A percentile compares a stretch with the other conserved stretches of the same genome.
Conservation (phyloP, 2,113 vertebrate genomes). For the Xyliphius kryptos region DNA sequence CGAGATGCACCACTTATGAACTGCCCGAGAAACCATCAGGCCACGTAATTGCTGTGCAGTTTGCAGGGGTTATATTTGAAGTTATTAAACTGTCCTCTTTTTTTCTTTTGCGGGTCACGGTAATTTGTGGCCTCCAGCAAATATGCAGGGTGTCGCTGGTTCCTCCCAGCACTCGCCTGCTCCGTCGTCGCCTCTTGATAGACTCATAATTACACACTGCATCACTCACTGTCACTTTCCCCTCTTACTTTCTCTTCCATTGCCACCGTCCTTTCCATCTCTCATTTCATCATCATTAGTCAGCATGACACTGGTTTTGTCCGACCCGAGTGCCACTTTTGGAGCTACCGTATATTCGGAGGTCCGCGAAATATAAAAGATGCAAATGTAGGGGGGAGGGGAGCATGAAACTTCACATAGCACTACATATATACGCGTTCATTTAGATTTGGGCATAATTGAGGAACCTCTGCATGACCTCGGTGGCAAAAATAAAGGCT, state of each 20-base stretch:
- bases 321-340: too few species aligned
- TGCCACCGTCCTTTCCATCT: conserved; percentile 20
- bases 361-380: too few species aligned
- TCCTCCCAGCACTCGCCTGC: conserved; percentile 34
- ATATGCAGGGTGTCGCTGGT: conserved; percentile 37
- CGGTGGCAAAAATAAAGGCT: too few species aligned
- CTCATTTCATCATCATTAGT: conserved; percentile 37
- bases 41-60: conserved; percentile 45
- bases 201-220: conserved; percentile 57
- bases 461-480: too few species aligned
- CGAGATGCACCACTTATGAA: conserved; percentile 30
- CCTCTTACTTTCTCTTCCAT: conserved; percentile 24
- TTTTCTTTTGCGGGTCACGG: conserved; percentile 42
- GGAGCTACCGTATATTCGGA: too few species aligned
- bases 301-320: too few species aligned
- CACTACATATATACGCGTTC: too few species aligned
- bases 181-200: conserved; percentile 48
- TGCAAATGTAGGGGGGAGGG: too few species aligned
- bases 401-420: too few species aligned
- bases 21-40: conserved; percentile 42
- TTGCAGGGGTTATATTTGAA: conserved; percentile 49
- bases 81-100: conserved; percentile 50
- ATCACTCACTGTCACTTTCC: conserved; percentile 44
- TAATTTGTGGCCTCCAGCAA: conserved; percentile 47
- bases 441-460: too few species aligned